phyloP scores from a whole-genome alignment of 2,113 vertebrate species.

The Platichthys flesus region DNA sequence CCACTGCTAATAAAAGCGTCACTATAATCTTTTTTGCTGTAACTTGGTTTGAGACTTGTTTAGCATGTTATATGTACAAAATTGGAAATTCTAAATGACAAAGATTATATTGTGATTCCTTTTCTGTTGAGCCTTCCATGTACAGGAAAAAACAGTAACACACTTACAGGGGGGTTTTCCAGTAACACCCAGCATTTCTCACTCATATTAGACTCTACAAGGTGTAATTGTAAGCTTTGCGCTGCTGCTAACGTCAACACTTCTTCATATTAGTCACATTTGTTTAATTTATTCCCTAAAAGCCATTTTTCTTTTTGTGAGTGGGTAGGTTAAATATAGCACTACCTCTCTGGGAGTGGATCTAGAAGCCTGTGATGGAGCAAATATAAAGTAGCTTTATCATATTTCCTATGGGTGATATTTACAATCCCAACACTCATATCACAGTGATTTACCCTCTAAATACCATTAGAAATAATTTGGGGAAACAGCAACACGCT shows the following conservation, averaged over 20 bases:
- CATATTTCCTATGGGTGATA: constrained; percentile 77
- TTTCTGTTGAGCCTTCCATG: constrained; percentile 32
- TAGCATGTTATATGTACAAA: constrained; percentile 25
- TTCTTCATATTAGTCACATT: constrained; percentile 71
- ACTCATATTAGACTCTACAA: constrained; percentile 27
- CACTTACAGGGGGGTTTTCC: constrained; percentile 16
- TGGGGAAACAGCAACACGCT: constrained; percentile 67
- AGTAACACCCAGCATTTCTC: constrained; percentile 29
- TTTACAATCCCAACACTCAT: constrained; percentile 78
- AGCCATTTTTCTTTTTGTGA: constrained; percentile 62
- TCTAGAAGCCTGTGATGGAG: constrained; percentile 50
- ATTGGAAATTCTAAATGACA: constrained; percentile 44
- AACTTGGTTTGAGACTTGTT: constrained; percentile 45
- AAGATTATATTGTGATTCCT: constrained; percentile 22
- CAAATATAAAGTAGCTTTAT: constrained; percentile 75
- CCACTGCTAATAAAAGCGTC: constrained; percentile 32
- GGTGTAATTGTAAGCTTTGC: constrained; percentile 46
- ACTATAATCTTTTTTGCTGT: constrained; percentile 13
- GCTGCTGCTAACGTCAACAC: constrained; percentile 64
- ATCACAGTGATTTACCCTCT: constrained; percentile 66
- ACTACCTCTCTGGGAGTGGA: constrained; percentile 37
- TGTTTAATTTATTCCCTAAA: constrained; percentile 72
- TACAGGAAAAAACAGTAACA: constrained; percentile 34
- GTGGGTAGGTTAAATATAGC: constrained; percentile 68
- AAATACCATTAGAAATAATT: constrained; percentile 80